phyloP scores from a whole-genome alignment of 2,888 invertebrate genomes.

The Leptinotarsa haldemani region DNA sequence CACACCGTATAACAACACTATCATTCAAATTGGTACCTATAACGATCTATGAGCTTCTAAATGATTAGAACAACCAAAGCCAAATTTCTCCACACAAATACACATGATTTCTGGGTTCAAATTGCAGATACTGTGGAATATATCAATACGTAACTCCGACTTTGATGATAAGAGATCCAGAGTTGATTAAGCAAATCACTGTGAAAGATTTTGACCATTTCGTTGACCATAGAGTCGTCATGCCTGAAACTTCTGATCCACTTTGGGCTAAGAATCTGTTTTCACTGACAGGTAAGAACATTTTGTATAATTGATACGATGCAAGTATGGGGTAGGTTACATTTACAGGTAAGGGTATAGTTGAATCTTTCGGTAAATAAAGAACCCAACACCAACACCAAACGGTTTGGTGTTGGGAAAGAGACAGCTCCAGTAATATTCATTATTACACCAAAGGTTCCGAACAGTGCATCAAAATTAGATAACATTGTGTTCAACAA shows the following conservation, averaged over 20 bases:
- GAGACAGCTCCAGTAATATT: no score
- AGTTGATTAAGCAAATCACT: slow-evolving; percentile 70
- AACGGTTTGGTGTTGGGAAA: no score
- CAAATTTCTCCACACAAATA: no score
- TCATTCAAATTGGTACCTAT: no score
- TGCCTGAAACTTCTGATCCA: slow-evolving; percentile 62
- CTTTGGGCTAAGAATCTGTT: slow-evolving; percentile 66
- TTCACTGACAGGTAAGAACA: slow-evolving; percentile 49
- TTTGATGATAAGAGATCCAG: slow-evolving; percentile 69
- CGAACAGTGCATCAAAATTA: no score
- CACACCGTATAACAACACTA: no score
- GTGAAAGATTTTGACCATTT: slow-evolving; percentile 73
- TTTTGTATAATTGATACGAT: background rate
- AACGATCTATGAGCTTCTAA: no score
- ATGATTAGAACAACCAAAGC: no score
- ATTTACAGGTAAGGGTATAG: background rate
- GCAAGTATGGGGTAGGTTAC: no score
- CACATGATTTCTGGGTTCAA: no score
- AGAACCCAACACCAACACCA: background rate
- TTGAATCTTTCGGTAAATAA: background rate
- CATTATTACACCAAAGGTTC: no score
- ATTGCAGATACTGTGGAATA: slow-evolving; percentile 51
- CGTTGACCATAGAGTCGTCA: slow-evolving; percentile 61
- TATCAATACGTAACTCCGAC: slow-evolving; percentile 60
- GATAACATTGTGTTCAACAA: background rate